phyloP scores from a whole-genome alignment of 2,797 vertebrate species.

The Channa striata region DNA sequence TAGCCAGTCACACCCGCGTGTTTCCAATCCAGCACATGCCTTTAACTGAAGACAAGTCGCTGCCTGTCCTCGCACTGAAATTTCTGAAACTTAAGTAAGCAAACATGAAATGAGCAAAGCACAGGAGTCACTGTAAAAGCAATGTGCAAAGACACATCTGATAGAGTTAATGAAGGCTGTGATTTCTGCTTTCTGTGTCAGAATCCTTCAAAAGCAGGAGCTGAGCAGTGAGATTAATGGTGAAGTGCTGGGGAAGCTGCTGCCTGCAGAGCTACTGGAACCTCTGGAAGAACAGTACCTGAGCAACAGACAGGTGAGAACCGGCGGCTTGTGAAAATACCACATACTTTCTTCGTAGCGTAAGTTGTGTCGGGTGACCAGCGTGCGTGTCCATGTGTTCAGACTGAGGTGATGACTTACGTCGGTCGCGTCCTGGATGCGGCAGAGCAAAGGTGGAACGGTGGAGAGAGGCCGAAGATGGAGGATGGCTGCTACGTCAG shows the following conservation, averaged over 20 bases:
- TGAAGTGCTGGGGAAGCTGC: constrained; percentile 83
- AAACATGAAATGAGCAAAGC: too few species aligned
- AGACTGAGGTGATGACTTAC: constrained; percentile 79
- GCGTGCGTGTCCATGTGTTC: not conserved
- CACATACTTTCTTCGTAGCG: too few species aligned
- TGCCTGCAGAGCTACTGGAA: constrained; percentile 76
- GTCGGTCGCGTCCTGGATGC: constrained; percentile 77
- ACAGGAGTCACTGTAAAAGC: too few species aligned
- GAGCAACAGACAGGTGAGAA: constrained; percentile 80
- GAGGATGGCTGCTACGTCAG: constrained; percentile 84
- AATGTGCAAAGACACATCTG: too few species aligned
- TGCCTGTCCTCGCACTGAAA: not conserved
- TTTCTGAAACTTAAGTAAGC: too few species aligned
- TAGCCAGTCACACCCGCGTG: not conserved
- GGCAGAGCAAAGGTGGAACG: constrained; percentile 79
- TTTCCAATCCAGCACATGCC: not conserved
- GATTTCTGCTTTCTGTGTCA: constrained; percentile 63
- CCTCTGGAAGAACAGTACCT: constrained; percentile 86
- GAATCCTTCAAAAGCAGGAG: constrained; percentile 82
- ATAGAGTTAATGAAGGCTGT: not conserved
- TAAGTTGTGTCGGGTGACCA: not conserved
- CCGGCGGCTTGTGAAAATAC: too few species aligned
- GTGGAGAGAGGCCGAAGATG: constrained; percentile 76
- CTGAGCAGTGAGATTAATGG: constrained; percentile 78
- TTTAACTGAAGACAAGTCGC: not conserved